A percentile compares a stretch with the other conserved stretches of the same genome.
phyloP scores from a whole-genome alignment of 2,797 vertebrate genomes.

The Sebastes nivosus region DNA sequence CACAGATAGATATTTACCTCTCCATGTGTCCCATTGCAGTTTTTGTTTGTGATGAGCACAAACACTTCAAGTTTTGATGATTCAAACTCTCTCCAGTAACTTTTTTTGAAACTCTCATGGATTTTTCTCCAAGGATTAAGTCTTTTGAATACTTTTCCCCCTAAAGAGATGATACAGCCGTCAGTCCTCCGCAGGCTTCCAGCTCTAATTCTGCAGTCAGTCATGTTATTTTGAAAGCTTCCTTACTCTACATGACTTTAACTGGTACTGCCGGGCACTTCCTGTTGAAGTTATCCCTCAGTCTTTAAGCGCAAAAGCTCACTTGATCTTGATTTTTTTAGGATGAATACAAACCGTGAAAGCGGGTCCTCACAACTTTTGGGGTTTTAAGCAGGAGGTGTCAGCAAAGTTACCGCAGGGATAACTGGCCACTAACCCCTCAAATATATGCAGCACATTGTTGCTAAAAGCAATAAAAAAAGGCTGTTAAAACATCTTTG shows the following conservation, averaged over 20 bases:
- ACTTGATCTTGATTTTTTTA: background rate
- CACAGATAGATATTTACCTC: background rate
- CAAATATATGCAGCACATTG: slow-evolving; percentile 14
- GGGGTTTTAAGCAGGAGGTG: background rate
- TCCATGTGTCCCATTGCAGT: background rate
- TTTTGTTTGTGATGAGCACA: slow-evolving; percentile 26
- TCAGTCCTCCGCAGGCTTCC: slow-evolving; percentile 37
- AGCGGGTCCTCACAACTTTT: background rate
- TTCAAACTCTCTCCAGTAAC: slow-evolving; percentile 20
- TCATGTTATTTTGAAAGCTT: slow-evolving; percentile 42
- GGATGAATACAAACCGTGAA: background rate
- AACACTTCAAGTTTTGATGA: slow-evolving; percentile 7
- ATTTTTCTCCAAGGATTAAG: slow-evolving; percentile 52
- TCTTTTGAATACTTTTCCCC: slow-evolving; percentile 43
- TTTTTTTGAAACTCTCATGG: slow-evolving; percentile 9
- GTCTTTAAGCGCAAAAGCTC: background rate
- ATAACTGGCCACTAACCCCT: background rate
- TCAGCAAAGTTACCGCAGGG: no score
- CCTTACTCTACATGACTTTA: slow-evolving; percentile 36
- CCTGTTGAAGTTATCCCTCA: slow-evolving; percentile 21
- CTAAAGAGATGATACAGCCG: slow-evolving; percentile 44
- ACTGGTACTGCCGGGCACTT: slow-evolving; percentile 10
- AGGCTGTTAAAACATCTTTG: background rate
- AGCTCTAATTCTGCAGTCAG: slow-evolving; percentile 40
- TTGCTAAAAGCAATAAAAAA: slow-evolving; percentile 12